These are phyloP conservation scores for Pardalotus punctatus DNA, from an alignment of 2,113 vertebrate genomes.

Conservation along the genomic window DNA sequence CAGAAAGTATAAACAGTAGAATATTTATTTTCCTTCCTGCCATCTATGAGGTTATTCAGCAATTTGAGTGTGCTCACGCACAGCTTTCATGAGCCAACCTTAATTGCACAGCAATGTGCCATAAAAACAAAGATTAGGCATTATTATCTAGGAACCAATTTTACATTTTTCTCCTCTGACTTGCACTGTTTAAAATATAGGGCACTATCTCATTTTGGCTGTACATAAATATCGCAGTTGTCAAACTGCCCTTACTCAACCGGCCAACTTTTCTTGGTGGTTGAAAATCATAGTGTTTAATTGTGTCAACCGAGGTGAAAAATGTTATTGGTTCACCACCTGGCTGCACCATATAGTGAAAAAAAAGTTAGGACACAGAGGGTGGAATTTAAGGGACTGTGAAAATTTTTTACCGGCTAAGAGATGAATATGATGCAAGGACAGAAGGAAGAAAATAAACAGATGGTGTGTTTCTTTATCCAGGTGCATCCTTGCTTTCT, in stretches of 20 bases:
- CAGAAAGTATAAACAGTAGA: slow-evolving; percentile 64
- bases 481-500: not conserved
- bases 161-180: slow-evolving; percentile 79
- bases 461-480: not conserved
- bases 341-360: slow-evolving; percentile 14
- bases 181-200: slow-evolving; percentile 73
- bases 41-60: slow-evolving; percentile 64
- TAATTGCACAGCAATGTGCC: slow-evolving; percentile 68
- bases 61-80: slow-evolving; percentile 32
- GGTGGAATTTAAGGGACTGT: not conserved
- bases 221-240: slow-evolving; percentile 67
- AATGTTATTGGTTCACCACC: slow-evolving; percentile 26
- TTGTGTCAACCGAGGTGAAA: slow-evolving; percentile 43
- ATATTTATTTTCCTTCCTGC: slow-evolving; percentile 75
- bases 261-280: slow-evolving; percentile 51
- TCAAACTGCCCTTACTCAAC: slow-evolving; percentile 65
- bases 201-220: slow-evolving; percentile 70
- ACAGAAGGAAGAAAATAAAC: not conserved
- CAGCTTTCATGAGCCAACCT: slow-evolving; percentile 61
- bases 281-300: slow-evolving; percentile 59
- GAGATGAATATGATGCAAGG: not conserved
- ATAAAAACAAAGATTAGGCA: slow-evolving; percentile 72
- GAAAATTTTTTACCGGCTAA: not conserved
- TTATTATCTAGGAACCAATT: slow-evolving; percentile 71
- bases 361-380: not conserved